phyloP scores from a whole-genome alignment of 2,113 vertebrate genomes.

The Takifugu bimaculatus region DNA sequence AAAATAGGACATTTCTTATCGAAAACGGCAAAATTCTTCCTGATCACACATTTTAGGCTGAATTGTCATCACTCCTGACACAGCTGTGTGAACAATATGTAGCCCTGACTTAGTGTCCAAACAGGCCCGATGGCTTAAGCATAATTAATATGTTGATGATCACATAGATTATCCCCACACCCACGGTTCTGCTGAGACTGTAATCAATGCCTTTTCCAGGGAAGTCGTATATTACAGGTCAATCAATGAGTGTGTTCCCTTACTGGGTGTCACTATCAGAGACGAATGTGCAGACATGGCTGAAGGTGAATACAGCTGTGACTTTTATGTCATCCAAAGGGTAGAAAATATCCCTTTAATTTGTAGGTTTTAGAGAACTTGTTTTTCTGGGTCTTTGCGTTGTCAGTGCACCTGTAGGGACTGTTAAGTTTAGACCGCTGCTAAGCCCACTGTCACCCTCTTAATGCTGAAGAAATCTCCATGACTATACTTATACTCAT shows the following conservation, averaged over 20 bases:
- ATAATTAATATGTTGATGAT: conserved; percentile 62
- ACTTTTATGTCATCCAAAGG: background rate
- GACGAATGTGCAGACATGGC: conserved; percentile 1
- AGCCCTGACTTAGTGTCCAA: conserved; percentile 32
- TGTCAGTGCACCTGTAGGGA: background rate
- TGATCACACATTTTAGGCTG: no score
- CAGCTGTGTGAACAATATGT: background rate
- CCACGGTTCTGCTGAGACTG: conserved; percentile 47
- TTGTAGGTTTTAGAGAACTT: background rate
- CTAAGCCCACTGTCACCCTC: background rate
- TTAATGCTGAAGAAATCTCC: background rate
- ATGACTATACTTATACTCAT: no score
- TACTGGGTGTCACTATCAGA: conserved; percentile 19
- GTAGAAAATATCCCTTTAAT: background rate
- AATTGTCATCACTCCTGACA: background rate
- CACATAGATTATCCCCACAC: conserved; percentile 41
- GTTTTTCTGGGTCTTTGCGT: background rate
- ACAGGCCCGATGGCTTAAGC: conserved; percentile 27
- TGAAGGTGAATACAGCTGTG: background rate
- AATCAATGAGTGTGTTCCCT: conserved; percentile 40
- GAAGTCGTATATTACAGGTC: conserved; percentile 45
- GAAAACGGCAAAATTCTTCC: no score
- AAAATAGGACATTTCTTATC: no score
- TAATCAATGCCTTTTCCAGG: conserved; percentile 62
- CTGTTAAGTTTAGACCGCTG: background rate